Percentiles rank a stretch among this genome's conserved stretches.
Evolutionary conservation across 2,797 vertebrate species (phyloP).

Genomic region (Mallotus villosus): DNA sequence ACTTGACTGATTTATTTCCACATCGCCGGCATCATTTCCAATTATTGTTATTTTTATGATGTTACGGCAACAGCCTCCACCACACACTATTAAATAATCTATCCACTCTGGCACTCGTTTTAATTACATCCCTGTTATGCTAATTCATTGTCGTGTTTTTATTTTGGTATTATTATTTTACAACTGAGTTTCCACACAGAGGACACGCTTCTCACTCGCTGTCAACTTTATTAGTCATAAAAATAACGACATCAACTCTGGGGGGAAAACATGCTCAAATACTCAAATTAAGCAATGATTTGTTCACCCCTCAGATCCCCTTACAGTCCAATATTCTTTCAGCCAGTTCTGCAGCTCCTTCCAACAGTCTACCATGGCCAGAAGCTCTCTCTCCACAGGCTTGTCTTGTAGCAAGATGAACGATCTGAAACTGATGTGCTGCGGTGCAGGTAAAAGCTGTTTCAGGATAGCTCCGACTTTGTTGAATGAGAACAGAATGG

Average conservation of each 20-base stretch:
- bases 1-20: slow-evolving; percentile 64
- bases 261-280: background rate
- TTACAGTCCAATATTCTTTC: background rate
- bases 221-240: background rate
- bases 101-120: slow-evolving; percentile 40
- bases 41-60: slow-evolving; percentile 65
- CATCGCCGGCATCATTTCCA: slow-evolving; percentile 58
- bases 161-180: slow-evolving; percentile 34
- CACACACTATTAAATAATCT: slow-evolving; percentile 52
- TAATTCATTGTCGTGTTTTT: slow-evolving; percentile 29
- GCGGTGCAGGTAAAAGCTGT: slow-evolving; percentile 38
- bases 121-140: slow-evolving; percentile 53
- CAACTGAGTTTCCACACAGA: slow-evolving; percentile 26
- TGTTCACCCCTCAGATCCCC: background rate
- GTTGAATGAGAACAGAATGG: slow-evolving; percentile 36
- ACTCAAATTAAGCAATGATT: background rate
- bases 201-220: background rate
- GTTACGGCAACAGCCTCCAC: slow-evolving; percentile 39
- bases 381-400: slow-evolving; percentile 18
- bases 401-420: slow-evolving; percentile 43
- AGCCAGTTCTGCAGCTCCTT: background rate
- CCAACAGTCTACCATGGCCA: background rate
- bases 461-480: slow-evolving; percentile 47
- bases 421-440: slow-evolving; percentile 45
- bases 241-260: background rate